These are phyloP conservation scores for Choristoneura fumiferana DNA, from an alignment of 1,140 invertebrate genomes.

Conservation along the genomic window DNA sequence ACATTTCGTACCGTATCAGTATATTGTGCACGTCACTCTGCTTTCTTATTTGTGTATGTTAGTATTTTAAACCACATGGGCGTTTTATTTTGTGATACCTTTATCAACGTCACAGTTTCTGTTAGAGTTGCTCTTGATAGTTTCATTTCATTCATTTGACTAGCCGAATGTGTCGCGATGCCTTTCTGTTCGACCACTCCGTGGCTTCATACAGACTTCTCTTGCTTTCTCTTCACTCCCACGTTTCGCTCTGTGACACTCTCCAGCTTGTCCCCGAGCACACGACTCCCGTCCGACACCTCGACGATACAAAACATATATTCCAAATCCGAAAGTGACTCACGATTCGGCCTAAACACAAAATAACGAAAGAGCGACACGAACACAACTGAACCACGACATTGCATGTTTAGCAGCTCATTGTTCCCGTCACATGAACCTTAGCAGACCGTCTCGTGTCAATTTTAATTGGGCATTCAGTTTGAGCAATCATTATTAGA, in stretches of 20 bases:
- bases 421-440: conserved; percentile 71
- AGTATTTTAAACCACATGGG: conserved; percentile 62
- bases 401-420: conserved; percentile 75
- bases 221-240: conserved; percentile 59
- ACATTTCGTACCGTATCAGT: conserved; percentile 49
- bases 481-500: conserved; percentile 60
- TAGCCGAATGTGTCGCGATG: conserved; percentile 68
- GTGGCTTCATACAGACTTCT: conserved; percentile 57
- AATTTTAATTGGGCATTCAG: conserved; percentile 60
- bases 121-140: conserved; percentile 74
- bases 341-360: conserved; percentile 56
- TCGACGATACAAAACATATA: conserved; percentile 42
- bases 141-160: conserved; percentile 71
- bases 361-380: conserved; percentile 45
- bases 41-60: conserved; percentile 63
- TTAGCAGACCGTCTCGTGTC: conserved; percentile 71
- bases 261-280: conserved; percentile 66
- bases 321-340: conserved; percentile 35
- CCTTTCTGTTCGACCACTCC: conserved; percentile 49
- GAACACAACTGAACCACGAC: conserved; percentile 63
- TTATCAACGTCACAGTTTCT: conserved; percentile 73
- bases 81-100: conserved; percentile 78
- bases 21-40: conserved; percentile 61
- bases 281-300: conserved; percentile 49
- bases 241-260: conserved; percentile 58